Evolutionary conservation across 2,797 vertebrate genomes (phyloP).

Genomic region (Phataginus tetradactyla): DNA sequence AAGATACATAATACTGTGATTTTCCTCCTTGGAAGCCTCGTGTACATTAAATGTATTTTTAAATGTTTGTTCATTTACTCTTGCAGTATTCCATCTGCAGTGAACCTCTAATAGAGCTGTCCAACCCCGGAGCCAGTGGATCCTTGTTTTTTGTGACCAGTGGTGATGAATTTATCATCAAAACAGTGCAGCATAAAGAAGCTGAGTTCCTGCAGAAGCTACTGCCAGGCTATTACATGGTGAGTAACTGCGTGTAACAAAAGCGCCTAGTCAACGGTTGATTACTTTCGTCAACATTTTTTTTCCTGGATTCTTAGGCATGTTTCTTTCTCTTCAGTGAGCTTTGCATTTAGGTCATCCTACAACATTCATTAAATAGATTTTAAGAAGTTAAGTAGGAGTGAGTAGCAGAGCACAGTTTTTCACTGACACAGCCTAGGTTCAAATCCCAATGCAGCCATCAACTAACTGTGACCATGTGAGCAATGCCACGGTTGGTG

Average conservation of each 20-base stretch:
- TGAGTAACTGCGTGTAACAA: conserved; percentile 83
- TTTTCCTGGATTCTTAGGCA: neutral
- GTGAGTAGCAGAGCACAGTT: neutral
- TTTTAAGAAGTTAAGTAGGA: neutral
- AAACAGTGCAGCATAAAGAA: conserved; percentile 98
- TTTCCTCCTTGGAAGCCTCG: neutral
- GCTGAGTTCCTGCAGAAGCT: conserved; percentile 98
- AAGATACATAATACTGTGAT: neutral
- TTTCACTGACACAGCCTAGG: neutral
- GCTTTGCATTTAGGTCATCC: neutral
- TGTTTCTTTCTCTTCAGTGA: neutral
- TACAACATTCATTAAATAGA: neutral
- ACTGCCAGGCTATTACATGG: conserved; percentile 98
- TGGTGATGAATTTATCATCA: conserved; percentile 98
- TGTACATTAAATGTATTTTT: neutral
- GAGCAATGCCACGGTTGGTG: neutral
- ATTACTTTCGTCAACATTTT: neutral
- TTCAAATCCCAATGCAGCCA: neutral
- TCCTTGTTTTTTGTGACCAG: conserved; percentile 98
- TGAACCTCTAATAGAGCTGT: conserved; percentile 96
- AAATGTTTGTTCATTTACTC: conserved; percentile 23
- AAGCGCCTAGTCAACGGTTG: neutral
- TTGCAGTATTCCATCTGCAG: conserved; percentile 96
- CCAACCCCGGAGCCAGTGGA: conserved; percentile 97
- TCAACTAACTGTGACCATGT: neutral